Percentiles rank a stretch among this genome's conserved stretches.
Evolutionary conservation across 2,797 vertebrate genomes (phyloP).

Genomic region (Adelosebastes latens): DNA sequence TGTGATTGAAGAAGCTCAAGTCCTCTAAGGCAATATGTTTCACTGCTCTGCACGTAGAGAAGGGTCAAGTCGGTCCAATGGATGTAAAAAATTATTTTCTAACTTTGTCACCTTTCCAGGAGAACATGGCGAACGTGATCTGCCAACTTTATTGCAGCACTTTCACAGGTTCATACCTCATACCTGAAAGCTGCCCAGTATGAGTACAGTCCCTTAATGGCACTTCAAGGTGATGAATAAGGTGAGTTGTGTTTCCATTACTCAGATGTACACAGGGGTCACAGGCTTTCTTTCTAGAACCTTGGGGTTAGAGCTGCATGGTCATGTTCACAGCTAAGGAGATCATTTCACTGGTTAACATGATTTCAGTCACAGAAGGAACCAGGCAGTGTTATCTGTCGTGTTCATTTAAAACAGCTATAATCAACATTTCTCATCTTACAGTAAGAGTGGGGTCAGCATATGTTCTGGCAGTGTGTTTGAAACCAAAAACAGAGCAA

Average conservation of each 20-base stretch:
- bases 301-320: neutral
- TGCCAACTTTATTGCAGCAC: neutral
- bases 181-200: neutral
- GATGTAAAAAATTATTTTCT: constrained; percentile 1
- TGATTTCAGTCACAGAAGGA: neutral
- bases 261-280: neutral
- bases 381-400: neutral
- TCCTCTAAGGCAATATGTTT: neutral
- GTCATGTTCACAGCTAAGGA: neutral
- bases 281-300: neutral
- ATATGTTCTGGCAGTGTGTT: too few species aligned
- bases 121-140: neutral
- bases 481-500: too few species aligned
- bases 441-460: neutral
- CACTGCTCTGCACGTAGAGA: neutral
- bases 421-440: neutral
- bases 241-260: neutral
- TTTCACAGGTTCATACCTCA: neutral
- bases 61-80: neutral
- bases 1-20: neutral
- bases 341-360: neutral
- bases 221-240: neutral
- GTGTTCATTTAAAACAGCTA: neutral
- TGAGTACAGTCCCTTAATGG: neutral
- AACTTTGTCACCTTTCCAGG: constrained; percentile 12